Percentiles rank a stretch among this genome's conserved stretches.
phyloP scores from a whole-genome alignment of 2,113 vertebrate genomes.

The Amblyornis subalaris region DNA sequence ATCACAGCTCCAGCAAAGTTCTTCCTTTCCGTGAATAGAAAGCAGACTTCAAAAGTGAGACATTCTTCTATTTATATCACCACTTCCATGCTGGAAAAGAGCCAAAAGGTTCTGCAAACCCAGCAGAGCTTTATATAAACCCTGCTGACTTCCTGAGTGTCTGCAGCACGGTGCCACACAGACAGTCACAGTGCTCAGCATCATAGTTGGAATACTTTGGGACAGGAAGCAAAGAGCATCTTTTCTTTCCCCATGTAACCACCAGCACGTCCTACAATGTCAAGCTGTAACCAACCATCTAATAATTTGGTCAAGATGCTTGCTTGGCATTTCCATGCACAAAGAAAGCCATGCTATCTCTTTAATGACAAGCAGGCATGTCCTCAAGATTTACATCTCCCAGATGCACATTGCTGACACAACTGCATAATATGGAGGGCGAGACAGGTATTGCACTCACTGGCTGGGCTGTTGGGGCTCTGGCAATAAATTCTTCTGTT shows the following conservation, averaged over 20 bases:
- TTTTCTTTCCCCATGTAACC: background rate
- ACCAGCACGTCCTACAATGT: background rate
- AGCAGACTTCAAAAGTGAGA: slow-evolving; percentile 14
- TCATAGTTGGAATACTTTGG: background rate
- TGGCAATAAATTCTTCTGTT: background rate
- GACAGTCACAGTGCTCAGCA: background rate
- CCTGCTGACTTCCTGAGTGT: background rate
- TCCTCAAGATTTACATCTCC: background rate
- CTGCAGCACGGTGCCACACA: background rate
- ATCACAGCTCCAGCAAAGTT: background rate
- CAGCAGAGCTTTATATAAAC: slow-evolving; percentile 34
- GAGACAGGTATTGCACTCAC: background rate
- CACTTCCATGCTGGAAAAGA: background rate
- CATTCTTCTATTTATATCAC: background rate
- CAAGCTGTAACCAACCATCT: background rate
- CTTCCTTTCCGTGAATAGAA: slow-evolving; percentile 1
- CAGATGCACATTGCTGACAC: background rate
- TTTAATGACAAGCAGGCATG: background rate
- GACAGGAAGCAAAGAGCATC: slow-evolving; percentile 5
- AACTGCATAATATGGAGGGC: rapidly evolving
- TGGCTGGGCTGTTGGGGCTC: background rate
- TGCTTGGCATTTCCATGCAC: background rate
- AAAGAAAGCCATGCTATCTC: background rate
- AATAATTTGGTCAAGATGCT: background rate
- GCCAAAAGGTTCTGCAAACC: slow-evolving; percentile 8